Evolutionary conservation across 2,888 invertebrate species (phyloP).

Genomic region (Crematogaster levior): DNA sequence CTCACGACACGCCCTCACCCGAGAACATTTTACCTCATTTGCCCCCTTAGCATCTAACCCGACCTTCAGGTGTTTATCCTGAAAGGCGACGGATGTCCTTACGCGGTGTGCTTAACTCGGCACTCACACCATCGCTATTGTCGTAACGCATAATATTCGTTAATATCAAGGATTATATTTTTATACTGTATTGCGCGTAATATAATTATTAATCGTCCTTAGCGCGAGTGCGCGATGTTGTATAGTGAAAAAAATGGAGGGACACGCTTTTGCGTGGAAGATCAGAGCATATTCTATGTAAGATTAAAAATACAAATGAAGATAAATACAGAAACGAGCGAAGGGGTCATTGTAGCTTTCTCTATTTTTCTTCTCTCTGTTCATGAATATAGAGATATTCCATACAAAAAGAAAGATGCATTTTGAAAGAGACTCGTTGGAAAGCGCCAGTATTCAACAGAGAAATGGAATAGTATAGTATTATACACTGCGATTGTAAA

Average conservation of each 20-base stretch:
- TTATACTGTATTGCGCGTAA: constrained; percentile 80
- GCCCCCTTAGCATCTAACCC: constrained; percentile 82
- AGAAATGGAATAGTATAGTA: constrained; percentile 41
- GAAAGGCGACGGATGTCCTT: constrained; percentile 65
- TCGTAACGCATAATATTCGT: constrained; percentile 80
- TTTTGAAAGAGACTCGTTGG: constrained; percentile 30
- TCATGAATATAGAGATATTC: constrained; percentile 42
- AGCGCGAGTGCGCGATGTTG: constrained; percentile 59
- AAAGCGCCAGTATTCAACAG: constrained; percentile 20
- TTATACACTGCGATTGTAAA: constrained; percentile 45
- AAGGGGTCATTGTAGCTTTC: constrained; percentile 41
- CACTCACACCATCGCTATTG: constrained; percentile 63
- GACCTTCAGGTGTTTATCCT: constrained; percentile 63
- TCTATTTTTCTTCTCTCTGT: constrained; percentile 43
- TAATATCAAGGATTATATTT: constrained; percentile 84
- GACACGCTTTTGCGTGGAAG: background rate
- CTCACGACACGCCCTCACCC: constrained; percentile 79
- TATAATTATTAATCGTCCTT: constrained; percentile 65
- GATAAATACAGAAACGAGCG: constrained; percentile 37
- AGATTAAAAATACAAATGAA: constrained; percentile 21
- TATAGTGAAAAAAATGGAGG: constrained; percentile 25
- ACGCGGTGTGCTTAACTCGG: constrained; percentile 58
- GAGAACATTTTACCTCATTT: constrained; percentile 83
- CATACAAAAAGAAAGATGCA: constrained; percentile 39
- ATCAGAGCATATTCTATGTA: constrained; percentile 18